Evolutionary conservation across 2,797 vertebrate genomes (phyloP), one percentile per base, ranked within the genome.

Genomic region (Apogon talboti): DNA sequence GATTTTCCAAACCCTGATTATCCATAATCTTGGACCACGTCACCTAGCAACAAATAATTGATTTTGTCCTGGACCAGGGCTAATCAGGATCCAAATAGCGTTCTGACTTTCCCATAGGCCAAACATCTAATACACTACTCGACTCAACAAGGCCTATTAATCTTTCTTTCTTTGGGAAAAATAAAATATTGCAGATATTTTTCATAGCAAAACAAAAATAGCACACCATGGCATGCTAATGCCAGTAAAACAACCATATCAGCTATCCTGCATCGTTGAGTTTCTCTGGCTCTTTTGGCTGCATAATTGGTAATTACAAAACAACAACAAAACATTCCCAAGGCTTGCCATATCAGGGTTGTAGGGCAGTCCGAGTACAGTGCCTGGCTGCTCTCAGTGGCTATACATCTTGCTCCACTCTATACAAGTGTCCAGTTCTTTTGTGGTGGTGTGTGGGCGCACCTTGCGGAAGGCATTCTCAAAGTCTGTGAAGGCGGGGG

Each of bases 361-460:
- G 47, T 38, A 40, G 67, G 40, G 82, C 89, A 91, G 91, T 92
- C 90, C 72, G n/a, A 74, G 74, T 78, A 66, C 86, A 80, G 79
- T 60, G 83, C 83, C 82, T 75, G 83, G 83, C 89, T 89, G 84
- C 86, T 69, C 54, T 97, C 94, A 98, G 92, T 96, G 95, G 92
- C 95, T 92, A 63, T 95, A 98, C 92, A 96, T 94, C 83, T 98
- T 98, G 91, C 95, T 97, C 97, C 98, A 98, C 91, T 98, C 96
- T 87, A 92, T 92, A 82, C 95, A 96, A 81, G 94, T 86, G 91
- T 98, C 96, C 92, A 96, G 89, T 90, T 99, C 97, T 93, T 98
- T 96, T 74, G 94, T 88, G 66, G 94, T 94, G 62, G 91, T 86
- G 47, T 95, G 92, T 11, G 96, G 95, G 53, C 92, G 94, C 82